Base-by-base conservation (phyloP, 2,888 invertebrate species). In the Sinohyriopsis cumingii region DNA sequence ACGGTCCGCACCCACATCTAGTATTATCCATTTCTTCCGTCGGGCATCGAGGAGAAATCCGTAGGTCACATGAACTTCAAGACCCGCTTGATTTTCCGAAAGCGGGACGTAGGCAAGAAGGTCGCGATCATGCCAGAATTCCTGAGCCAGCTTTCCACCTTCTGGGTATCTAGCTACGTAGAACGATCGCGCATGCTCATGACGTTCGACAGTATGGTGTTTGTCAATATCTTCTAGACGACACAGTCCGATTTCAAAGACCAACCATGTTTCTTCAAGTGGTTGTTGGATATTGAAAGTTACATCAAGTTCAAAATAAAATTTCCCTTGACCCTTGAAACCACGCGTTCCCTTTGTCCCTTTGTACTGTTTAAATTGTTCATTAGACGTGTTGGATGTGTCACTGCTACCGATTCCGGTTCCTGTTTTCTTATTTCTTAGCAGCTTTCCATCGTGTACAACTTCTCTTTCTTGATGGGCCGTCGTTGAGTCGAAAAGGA, bases 61-160 rank as follows among this genome's bases (percentile, higher is more conserved):
- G 57, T 82, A 82, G 0, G 80, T 82, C 3, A 82, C 73, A 15
- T 79, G 71, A 6, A 80, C 71, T 55, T 76, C 77, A 15, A 79
- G 65, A 1, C 81, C 81, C 1, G 81, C 63, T 1, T 65, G 71
- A 71, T 82, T 82, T 55, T 82, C 81, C 1, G 77, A 79, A 25
- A 82, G 65, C 5, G 80, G 73, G 0, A 74, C 71, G 60, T 75
- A 78, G 22, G 73, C 72, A 28, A 79, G 68, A 19, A 82, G 72
- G 55, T 82, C 81, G 5, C 81, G 75, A 64, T 82, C 80, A 68
- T 82, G 81, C 81, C 81, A 82, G 57, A 82, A 82, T 63, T 82
- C 81, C 62, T 79, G 77, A 0, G 81, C 76, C 45, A 82, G 68
- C 57, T 78, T 77, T 3, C 79, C 81, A 59, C 79, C 78, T 62